Evolutionary conservation across 2,888 invertebrate genomes (phyloP).

Genomic region (Cryptus viduatorius): DNA sequence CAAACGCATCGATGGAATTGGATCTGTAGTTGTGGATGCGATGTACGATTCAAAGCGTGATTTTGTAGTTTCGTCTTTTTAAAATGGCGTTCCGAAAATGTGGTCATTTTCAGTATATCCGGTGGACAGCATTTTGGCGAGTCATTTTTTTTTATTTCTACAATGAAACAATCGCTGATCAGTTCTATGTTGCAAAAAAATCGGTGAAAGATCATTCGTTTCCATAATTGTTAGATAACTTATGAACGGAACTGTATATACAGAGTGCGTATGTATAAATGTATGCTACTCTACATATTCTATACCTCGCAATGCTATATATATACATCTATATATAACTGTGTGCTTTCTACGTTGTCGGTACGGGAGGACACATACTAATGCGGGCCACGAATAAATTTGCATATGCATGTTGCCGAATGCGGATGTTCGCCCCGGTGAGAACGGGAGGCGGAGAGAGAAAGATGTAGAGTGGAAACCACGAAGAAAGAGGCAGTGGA

Average conservation of each 20-base stretch:
- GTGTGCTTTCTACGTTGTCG: conserved; percentile 71
- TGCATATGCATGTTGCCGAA: conserved; percentile 84
- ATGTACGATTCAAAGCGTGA: no score
- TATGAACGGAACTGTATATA: conserved; percentile 46
- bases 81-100: no score
- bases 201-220: background rate
- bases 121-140: no score
- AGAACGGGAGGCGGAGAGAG: conserved; percentile 24
- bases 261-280: conserved; percentile 55
- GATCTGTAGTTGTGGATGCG: no score
- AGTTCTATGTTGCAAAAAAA: no score
- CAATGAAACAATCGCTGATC: no score
- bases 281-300: conserved; percentile 49
- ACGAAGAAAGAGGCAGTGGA: conserved; percentile 41
- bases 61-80: no score
- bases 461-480: conserved; percentile 50
- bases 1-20: no score
- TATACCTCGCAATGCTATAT: conserved; percentile 41
- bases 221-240: background rate
- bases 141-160: no score
- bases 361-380: conserved; percentile 78
- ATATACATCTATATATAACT: conserved; percentile 42
- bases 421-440: conserved; percentile 74
- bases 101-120: no score
- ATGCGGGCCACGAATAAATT: conserved; percentile 83